Conservation (phyloP, 2,888 invertebrate genomes). For the Lordiphosa andalusiaca region DNA sequence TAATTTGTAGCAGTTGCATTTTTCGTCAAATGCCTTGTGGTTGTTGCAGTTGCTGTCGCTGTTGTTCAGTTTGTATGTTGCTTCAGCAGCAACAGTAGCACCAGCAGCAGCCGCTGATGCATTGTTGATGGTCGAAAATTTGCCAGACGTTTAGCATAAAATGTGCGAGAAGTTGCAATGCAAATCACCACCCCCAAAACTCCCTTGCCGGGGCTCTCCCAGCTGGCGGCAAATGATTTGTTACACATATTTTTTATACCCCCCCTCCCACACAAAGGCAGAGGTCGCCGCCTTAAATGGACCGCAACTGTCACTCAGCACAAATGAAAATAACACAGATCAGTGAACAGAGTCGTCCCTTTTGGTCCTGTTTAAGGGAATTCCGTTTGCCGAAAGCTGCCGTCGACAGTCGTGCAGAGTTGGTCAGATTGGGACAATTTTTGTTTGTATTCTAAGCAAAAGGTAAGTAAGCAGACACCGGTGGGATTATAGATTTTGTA, state of each 20-base stretch:
- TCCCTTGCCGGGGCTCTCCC: slow-evolving; percentile 18
- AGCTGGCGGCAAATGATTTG: slow-evolving; percentile 38
- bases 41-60: slow-evolving; percentile 33
- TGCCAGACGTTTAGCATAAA: slow-evolving; percentile 60
- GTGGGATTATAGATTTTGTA: slow-evolving; percentile 31
- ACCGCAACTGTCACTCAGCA: slow-evolving; percentile 30
- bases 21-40: slow-evolving; percentile 60
- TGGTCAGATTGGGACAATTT: slow-evolving; percentile 1
- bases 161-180: slow-evolving; percentile 57
- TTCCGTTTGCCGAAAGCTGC: slow-evolving; percentile 25
- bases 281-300: slow-evolving; percentile 37
- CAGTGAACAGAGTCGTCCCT: slow-evolving; percentile 19
- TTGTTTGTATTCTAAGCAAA: slow-evolving; percentile 5
- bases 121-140: slow-evolving; percentile 72
- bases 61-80: slow-evolving; percentile 30
- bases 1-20: slow-evolving; percentile 72
- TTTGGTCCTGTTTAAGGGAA: slow-evolving; percentile 1
- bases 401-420: slow-evolving; percentile 31
- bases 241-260: slow-evolving; percentile 28
- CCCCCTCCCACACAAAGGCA: slow-evolving; percentile 8
- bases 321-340: slow-evolving; percentile 35
- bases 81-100: slow-evolving; percentile 21
- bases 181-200: slow-evolving; percentile 48
- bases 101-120: slow-evolving; percentile 53
- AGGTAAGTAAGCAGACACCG: slow-evolving; percentile 15